Conservation (phyloP, 1,140 invertebrate species). For the Oncopodura yosiiana region DNA sequence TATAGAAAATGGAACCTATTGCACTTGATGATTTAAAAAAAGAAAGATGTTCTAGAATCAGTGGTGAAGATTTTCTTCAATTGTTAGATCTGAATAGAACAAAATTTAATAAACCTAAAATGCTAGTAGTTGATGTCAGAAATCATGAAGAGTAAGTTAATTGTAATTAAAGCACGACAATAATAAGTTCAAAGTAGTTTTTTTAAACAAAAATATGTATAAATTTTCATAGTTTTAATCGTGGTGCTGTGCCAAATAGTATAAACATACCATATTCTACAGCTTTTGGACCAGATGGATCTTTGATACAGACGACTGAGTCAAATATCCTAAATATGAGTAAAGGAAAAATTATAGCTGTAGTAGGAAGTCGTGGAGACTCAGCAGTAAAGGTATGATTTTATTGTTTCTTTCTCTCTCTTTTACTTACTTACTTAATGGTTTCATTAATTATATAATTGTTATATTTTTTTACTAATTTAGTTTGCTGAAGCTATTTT, state of each 20-base stretch:
- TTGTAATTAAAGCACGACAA: not conserved
- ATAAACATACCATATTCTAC: slow-evolving; percentile 76
- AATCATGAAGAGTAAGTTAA: slow-evolving; percentile 53
- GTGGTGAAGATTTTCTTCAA: slow-evolving; percentile 68
- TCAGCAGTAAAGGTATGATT: slow-evolving; percentile 58
- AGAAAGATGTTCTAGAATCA: slow-evolving; percentile 71
- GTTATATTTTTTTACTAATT: slow-evolving; percentile 18
- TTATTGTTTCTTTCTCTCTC: slow-evolving; percentile 21
- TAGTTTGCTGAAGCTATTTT: slow-evolving; percentile 48
- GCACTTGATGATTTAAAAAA: slow-evolving; percentile 54
- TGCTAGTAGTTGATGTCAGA: slow-evolving; percentile 67
- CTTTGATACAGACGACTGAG: slow-evolving; percentile 51
- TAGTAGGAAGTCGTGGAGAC: slow-evolving; percentile 65
- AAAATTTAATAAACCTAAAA: slow-evolving; percentile 50
- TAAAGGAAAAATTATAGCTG: slow-evolving; percentile 58
- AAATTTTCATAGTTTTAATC: slow-evolving; percentile 52
- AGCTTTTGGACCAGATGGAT: slow-evolving; percentile 52
- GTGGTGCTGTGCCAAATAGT: slow-evolving; percentile 63
- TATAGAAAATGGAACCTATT: slow-evolving; percentile 60
- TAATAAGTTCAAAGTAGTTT: slow-evolving; percentile 35
- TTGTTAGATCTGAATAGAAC: slow-evolving; percentile 48
- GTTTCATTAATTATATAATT: not conserved
- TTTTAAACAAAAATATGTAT: slow-evolving; percentile 17
- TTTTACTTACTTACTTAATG: not conserved
- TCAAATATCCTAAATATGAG: slow-evolving; percentile 48